Base-by-base conservation (phyloP, 2,113 vertebrate species). In the Neomonachus schauinslandi region DNA sequence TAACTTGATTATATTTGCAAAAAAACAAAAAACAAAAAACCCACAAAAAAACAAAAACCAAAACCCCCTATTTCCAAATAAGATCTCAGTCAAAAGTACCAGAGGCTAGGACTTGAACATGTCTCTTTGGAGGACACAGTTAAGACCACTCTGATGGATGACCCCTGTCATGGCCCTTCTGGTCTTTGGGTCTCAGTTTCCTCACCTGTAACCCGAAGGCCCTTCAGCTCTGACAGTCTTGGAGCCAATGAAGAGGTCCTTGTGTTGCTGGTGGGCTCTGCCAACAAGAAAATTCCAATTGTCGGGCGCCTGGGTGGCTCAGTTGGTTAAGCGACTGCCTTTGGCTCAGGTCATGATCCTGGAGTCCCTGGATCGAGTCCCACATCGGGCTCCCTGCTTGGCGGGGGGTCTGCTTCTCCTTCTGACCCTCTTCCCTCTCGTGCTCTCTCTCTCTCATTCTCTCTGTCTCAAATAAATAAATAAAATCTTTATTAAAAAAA, bases 191-290 rank as follows among this genome's bases (percentile, higher is more conserved):
- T 61, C 83, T 90, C 36, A 0, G 24, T n/a, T 36, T 96, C 81
- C 55, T 84, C 22, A 14, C 33, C 76, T 61, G 13, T 72, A 49
- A 42, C 39, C 28, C 5, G 14, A 72, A 57, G 12, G 13, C 5
- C n/a, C 13, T 15, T 33, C 12, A 2, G 33, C 51, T 81, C 63
- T 67, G 71, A 31, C 22, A 2, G 39, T 55, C 69, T 16, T 39
- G 22, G 46, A 39, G 15, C 61, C 61, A 6, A 1, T 10, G 24
- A 15, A 26, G 14, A 59, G 22, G 79, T 36, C 69, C n/a, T 55
- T 5, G 15, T 63, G 53, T 31, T 0, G 0, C 26, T 21, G 19
- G 0, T n/a, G 46, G 51, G 46, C 21, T 81, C 51, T 26, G 42
- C 33, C n/a, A 4, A 13, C 26, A 10, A 55, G 67, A 26, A 39